Evolutionary conservation across 2,797 vertebrate species (phyloP), one percentile per base, ranked within the genome.

Genomic region (Coccyzus lansbergi): DNA sequence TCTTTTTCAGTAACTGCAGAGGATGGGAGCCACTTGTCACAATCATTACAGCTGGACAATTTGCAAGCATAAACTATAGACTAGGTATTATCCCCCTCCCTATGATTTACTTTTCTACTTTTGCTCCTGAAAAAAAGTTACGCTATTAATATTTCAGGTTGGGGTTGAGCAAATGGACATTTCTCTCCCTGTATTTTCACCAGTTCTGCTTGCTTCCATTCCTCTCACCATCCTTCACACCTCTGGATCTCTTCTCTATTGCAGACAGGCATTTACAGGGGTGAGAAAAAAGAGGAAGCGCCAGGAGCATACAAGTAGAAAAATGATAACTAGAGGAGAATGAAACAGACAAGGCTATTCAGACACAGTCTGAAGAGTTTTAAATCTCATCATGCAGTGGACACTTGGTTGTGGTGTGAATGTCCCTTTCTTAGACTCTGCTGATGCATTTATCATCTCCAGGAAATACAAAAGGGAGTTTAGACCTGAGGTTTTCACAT

Each of bases 71-170:
- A 44, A 44, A 44, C 12, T 64, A n/a, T 12, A 67, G n/a, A 69
- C 29, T 36, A 64, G 9, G n/a, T 64, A 82, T 21, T 2, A 1
- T 9, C 0, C 2, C 7, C 7, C 16, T 2, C 22, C 8, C 15
- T 18, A 13, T 34, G 36, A 71, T 56, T n/a, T n/a, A 49, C 24
- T 3, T 70, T 75, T 63, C 26, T 26, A 48, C 29, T 72, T 83
- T 38, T 15, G 22, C 9, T 52, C 55, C 29, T 75, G 40, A 67
- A 49, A 65, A 36, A 44, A 31, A 31, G 2, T 48, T 29, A 40
- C 1, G 3, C 10, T 42, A 15, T 48, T 48, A 48, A 22, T 48
- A 48, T 42, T 52, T 63, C 16, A 49, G 19, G 36, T 18, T 56
- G 26, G 12, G 31, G 7, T 58, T 49, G 28, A 55, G 42, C 25